Evolutionary conservation across 2,113 vertebrate genomes (phyloP).

Genomic region (Varanus komodoensis): DNA sequence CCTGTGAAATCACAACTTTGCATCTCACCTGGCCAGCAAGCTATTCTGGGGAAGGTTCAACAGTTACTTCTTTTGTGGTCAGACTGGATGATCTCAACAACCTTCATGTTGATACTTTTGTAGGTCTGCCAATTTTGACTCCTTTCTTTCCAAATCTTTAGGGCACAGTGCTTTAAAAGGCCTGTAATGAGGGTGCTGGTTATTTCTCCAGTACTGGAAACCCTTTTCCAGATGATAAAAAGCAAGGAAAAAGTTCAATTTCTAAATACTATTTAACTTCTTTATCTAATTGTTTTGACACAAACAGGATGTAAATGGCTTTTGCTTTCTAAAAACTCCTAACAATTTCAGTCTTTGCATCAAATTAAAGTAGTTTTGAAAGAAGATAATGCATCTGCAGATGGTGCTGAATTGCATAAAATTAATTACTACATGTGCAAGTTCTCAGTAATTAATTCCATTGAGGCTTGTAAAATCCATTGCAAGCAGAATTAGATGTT

Average conservation of each 20-base stretch:
- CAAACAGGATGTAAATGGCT: slow-evolving; percentile 70
- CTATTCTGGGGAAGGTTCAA: neutral
- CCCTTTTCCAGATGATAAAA: slow-evolving; percentile 43
- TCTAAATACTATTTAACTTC: slow-evolving; percentile 68
- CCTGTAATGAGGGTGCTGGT: neutral
- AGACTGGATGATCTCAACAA: neutral
- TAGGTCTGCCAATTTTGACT: neutral
- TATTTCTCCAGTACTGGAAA: slow-evolving; percentile 19
- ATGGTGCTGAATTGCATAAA: slow-evolving; percentile 78
- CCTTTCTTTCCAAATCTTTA: neutral
- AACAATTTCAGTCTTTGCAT: slow-evolving; percentile 68
- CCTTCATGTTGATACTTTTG: neutral
- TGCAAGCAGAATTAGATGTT: slow-evolving; percentile 69
- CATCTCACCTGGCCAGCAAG: neutral
- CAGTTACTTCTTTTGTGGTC: neutral
- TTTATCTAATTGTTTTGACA: slow-evolving; percentile 66
- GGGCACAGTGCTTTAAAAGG: neutral
- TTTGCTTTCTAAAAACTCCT: slow-evolving; percentile 64
- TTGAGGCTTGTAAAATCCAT: slow-evolving; percentile 69
- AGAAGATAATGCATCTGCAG: slow-evolving; percentile 73
- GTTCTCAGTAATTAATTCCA: slow-evolving; percentile 78
- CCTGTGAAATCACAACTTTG: neutral
- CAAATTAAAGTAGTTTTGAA: slow-evolving; percentile 68
- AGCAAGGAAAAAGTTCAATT: slow-evolving; percentile 48
- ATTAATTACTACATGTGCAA: slow-evolving; percentile 78